Evolutionary conservation across 2,888 invertebrate genomes (phyloP).

Genomic region (Mimumesa dahlbomi): DNA sequence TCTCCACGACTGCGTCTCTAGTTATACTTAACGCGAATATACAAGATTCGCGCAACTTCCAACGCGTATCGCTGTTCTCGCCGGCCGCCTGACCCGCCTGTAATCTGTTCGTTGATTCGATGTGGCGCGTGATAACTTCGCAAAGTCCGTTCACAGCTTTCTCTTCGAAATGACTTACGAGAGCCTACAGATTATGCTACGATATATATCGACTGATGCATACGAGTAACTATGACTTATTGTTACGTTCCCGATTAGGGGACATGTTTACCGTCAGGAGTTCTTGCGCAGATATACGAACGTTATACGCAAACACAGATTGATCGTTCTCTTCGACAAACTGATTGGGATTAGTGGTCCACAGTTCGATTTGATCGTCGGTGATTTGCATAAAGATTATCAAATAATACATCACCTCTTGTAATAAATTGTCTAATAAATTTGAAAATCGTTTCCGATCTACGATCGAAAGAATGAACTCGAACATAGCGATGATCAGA

Average conservation of each 20-base stretch:
- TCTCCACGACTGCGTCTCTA: slow-evolving; percentile 80
- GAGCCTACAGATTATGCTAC: slow-evolving; percentile 64
- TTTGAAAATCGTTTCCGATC: slow-evolving; percentile 82
- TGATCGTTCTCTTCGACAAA: slow-evolving; percentile 88
- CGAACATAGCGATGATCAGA: slow-evolving; percentile 85
- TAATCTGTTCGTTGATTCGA: slow-evolving; percentile 83
- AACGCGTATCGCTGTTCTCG: slow-evolving; percentile 80
- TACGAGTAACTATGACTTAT: no score
- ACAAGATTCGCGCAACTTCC: slow-evolving; percentile 86
- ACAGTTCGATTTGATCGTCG: slow-evolving; percentile 85
- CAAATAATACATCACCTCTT: slow-evolving; percentile 85
- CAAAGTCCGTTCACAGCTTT: slow-evolving; percentile 83
- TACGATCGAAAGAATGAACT: slow-evolving; percentile 85
- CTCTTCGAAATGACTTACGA: slow-evolving; percentile 79
- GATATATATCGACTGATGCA: no score
- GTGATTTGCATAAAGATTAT: slow-evolving; percentile 87
- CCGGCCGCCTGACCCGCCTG: slow-evolving; percentile 74
- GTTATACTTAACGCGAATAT: slow-evolving; percentile 84
- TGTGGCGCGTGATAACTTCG: slow-evolving; percentile 83
- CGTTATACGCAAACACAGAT: slow-evolving; percentile 83
- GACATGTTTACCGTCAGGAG: slow-evolving; percentile 81
- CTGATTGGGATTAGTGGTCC: slow-evolving; percentile 85
- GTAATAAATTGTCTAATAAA: slow-evolving; percentile 83
- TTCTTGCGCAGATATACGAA: slow-evolving; percentile 86
- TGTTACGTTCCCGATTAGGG: no score